Percentiles rank a stretch among this genome's conserved stretches.
These are phyloP conservation scores for Mus minutoides DNA, from an alignment of 2,797 vertebrate genomes.

Conservation along the genomic window DNA sequence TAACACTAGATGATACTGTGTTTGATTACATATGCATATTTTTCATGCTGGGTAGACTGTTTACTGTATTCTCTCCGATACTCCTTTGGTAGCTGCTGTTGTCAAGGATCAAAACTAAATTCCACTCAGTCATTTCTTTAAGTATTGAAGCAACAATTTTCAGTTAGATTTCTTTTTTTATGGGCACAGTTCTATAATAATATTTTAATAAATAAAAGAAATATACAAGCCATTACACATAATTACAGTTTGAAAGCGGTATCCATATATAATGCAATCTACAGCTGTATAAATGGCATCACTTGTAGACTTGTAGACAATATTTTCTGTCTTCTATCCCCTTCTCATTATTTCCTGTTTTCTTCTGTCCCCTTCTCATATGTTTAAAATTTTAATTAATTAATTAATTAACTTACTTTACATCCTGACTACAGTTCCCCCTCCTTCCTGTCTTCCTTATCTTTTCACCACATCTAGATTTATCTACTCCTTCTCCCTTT, in stretches of 20 bases:
- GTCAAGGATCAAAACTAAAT: slow-evolving; percentile 48
- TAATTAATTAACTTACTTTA: background rate
- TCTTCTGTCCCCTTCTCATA: background rate
- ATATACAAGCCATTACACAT: no score
- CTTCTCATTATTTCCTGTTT: background rate
- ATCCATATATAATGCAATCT: background rate
- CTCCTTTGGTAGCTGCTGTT: slow-evolving; percentile 21
- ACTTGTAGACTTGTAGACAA: background rate
- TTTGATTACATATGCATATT: no score
- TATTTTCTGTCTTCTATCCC: background rate
- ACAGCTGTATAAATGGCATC: background rate
- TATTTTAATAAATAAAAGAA: background rate
- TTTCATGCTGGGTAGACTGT: background rate
- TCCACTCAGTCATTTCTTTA: background rate
- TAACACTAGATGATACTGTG: background rate
- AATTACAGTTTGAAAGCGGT: background rate
- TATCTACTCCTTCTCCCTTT: background rate
- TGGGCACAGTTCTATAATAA: background rate
- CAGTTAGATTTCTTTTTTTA: background rate
- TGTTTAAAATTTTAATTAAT: background rate
- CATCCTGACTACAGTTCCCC: background rate
- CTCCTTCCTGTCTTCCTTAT: background rate
- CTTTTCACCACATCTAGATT: background rate
- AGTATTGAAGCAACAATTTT: background rate
- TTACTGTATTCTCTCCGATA: slow-evolving; percentile 48